Conservation (phyloP, 2,888 invertebrate species). For the Zaprionus bogoriensis region DNA sequence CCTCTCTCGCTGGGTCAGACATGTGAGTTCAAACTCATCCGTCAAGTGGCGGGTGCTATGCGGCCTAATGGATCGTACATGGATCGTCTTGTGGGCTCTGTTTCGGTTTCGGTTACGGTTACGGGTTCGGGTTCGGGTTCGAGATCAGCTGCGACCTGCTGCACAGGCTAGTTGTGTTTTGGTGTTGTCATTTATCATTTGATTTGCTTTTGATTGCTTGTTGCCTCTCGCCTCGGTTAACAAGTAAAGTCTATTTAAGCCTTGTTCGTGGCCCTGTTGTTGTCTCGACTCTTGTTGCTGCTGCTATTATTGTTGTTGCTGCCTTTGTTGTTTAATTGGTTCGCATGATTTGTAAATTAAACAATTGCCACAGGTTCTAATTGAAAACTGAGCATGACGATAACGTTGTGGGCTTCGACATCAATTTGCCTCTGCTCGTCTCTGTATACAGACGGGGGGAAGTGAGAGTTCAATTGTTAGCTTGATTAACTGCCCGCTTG, state of each 20-base stretch:
- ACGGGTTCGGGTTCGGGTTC: background rate
- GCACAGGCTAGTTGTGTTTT: slow-evolving; percentile 74
- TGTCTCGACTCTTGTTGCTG: slow-evolving; percentile 30
- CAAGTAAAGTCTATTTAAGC: slow-evolving; percentile 81
- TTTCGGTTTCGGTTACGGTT: background rate
- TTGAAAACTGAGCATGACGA: slow-evolving; percentile 74
- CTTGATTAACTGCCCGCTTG: too few relatives aligned
- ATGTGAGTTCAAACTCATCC: slow-evolving; percentile 82
- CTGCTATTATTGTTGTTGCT: slow-evolving; percentile 38
- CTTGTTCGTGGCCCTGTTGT: slow-evolving; percentile 64
- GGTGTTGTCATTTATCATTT: slow-evolving; percentile 80
- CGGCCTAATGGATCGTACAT: slow-evolving; percentile 77
- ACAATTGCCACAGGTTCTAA: slow-evolving; percentile 76
- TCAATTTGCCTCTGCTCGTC: background rate
- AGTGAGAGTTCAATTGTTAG: too few relatives aligned
- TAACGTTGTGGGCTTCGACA: background rate
- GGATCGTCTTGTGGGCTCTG: slow-evolving; percentile 10
- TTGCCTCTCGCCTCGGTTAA: slow-evolving; percentile 61
- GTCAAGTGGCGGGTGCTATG: slow-evolving; percentile 77
- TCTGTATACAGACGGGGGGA: background rate
- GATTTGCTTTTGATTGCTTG: slow-evolving; percentile 76
- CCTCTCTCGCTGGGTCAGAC: slow-evolving; percentile 70
- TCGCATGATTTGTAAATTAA: slow-evolving; percentile 82
- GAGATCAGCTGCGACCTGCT: slow-evolving; percentile 43
- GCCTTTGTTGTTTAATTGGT: slow-evolving; percentile 68